Evolutionary conservation across 2,113 vertebrate genomes (phyloP), one percentile per base, ranked within the genome.

Genomic region (Chaetodon auriga): DNA sequence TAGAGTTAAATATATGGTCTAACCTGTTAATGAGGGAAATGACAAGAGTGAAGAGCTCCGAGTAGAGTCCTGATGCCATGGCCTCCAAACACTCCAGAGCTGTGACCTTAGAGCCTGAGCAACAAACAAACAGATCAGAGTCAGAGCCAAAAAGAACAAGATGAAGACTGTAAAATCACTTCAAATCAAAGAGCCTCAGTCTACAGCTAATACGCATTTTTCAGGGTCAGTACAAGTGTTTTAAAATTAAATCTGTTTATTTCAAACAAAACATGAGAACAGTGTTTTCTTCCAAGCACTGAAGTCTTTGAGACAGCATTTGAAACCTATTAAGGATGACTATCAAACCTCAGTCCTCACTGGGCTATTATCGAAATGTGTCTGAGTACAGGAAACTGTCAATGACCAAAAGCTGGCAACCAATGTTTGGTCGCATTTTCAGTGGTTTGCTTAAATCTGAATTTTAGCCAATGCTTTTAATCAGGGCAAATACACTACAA

Each of bases 1-100:
- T 18, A 15, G 2, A 11, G 46, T 48, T 62, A 16, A 25, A 57
- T 76, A 21, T 55, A 23, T 54, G 41, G 18, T 68, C 87, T 4
- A 30, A 99, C 98, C 98, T 97, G 94, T 99, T 99, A 62, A 97
- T 95, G 48, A 99, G 95, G 63, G 97, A 99, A 94, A 99, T 95
- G 84, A 99, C 96, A 15, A 99, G 95, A 2, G 96, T 98, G 93
- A 99, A 99, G 74, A 99, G 94, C 87, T 99, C 98, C 0, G 97
- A 95, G 94, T 99, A 99, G 69, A 99, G 95, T 76, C 97, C 95
- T 0, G 97, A 95, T 0, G 95, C 97, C 96, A 99, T 97, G 75
- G 97, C 97, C 90, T 99, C 98, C 91, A 99, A 87, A 92, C 97
- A 99, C 89, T 99, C 98, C 93, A 98, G 90, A 0, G 98, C 98